These are phyloP conservation scores for Heteromormyrus szaboi DNA, from an alignment of 2,797 vertebrate genomes.

Conservation along the genomic window DNA sequence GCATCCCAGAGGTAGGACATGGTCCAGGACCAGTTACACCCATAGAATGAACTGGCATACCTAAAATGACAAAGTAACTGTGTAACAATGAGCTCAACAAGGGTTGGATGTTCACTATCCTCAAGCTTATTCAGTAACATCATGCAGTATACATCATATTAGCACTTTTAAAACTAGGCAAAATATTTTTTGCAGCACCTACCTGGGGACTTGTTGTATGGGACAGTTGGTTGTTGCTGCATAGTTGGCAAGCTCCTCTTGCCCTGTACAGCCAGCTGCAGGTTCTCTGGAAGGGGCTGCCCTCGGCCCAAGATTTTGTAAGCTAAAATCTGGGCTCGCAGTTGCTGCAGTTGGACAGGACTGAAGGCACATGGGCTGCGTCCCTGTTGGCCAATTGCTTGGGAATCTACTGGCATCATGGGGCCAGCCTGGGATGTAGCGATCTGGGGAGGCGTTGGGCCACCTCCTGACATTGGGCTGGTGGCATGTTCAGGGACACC, in stretches of 20 bases:
- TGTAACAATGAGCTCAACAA: background rate
- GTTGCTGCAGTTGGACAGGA: conserved; percentile 89
- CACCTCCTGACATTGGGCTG: conserved; percentile 90
- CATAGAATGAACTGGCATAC: conserved; percentile 62
- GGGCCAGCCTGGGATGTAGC: conserved; percentile 74
- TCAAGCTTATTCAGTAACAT: background rate
- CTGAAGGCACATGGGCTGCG: conserved; percentile 89
- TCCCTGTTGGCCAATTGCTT: conserved; percentile 75
- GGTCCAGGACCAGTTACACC: conserved; percentile 58
- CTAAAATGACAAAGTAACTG: conserved; percentile 44
- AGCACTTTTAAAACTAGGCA: background rate
- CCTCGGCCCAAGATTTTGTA: conserved; percentile 94
- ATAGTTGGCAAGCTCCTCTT: conserved; percentile 90
- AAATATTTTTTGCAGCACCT: conserved; percentile 4
- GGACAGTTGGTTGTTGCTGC: conserved; percentile 72
- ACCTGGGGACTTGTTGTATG: conserved; percentile 81
- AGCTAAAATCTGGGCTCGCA: conserved; percentile 93
- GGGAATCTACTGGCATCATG: conserved; percentile 80
- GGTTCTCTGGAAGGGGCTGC: conserved; percentile 89
- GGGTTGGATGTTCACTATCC: background rate
- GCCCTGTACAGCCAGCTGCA: conserved; percentile 93
- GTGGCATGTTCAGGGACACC: conserved; percentile 83
- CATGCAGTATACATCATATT: background rate
- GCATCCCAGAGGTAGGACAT: conserved; percentile 60
- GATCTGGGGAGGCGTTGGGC: conserved; percentile 89